A percentile compares a stretch with the other conserved stretches of the same genome.
Conservation (phyloP, 2,113 vertebrate genomes). For the Heterocephalus glaber region DNA sequence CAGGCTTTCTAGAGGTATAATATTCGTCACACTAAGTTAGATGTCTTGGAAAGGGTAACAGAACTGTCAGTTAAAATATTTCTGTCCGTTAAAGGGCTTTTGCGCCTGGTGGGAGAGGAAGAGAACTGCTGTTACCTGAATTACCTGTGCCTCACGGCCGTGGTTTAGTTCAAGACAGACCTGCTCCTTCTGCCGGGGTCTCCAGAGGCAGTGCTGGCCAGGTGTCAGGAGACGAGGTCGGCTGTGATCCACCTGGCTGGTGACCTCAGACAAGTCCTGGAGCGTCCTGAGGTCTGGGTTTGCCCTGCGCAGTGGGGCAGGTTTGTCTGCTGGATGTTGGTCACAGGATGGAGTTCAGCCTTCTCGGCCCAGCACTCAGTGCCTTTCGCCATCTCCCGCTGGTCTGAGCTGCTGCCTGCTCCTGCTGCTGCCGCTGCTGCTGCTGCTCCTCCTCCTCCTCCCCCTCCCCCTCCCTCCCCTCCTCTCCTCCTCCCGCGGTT, state of each 20-base stretch:
- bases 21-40: constrained; percentile 7
- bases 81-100: background rate
- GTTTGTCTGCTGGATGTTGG: background rate
- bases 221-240: background rate
- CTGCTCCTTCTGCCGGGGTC: no score
- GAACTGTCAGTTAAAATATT: background rate
- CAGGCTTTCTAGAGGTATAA: constrained; percentile 19
- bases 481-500: background rate
- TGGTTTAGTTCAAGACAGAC: background rate
- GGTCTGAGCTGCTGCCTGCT: no score
- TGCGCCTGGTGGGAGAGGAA: background rate
- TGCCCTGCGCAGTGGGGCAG: background rate
- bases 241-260: background rate
- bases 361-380: background rate
- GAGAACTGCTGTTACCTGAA: background rate
- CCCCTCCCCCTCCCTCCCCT: no score
- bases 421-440: no score
- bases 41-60: background rate
- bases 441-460: no score
- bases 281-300: background rate
- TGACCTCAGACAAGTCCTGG: background rate
- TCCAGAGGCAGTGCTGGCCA: background rate
- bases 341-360: background rate
- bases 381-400: background rate
- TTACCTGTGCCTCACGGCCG: background rate